Evolutionary conservation across 2,888 invertebrate genomes (phyloP), one percentile per base, ranked within the genome.

Genomic region (Eulithis prunata): DNA sequence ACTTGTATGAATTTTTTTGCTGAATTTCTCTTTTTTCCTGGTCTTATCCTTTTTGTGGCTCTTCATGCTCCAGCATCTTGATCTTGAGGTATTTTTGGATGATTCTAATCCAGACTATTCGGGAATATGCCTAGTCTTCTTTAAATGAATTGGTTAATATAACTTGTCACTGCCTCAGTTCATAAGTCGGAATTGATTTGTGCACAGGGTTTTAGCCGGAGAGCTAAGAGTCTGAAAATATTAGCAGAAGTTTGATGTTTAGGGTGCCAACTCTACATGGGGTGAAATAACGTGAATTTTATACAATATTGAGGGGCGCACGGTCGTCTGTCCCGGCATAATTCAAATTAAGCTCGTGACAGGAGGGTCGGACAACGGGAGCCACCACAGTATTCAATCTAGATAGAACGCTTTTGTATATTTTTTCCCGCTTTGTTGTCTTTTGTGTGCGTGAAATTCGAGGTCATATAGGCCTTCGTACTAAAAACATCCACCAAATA

Each of bases 321-420:
- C 75, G 75, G 82, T 78, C 79, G 85, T 82, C 85, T 83, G 84
- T 76, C 81, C 84, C 79, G 78, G 77, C 85, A 88, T 91, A 88
- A 91, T 90, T 91, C 90, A 90, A 90, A 91, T 91, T 90, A 91
- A 88, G 87, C 86, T 81, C 86, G 82, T 85, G 88, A 87, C 88
- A 86, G 85, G 81, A 77, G 87, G 89, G 86, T 80, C 66, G 76
- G 78, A 73, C 79, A 74, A 74, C 71, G 70, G 75, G 74, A 66
- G 70, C 72, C 70, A 53, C 73, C 52, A 46, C 56, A 52, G 56
- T 60, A 65, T 65, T 38, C 56, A 52, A 52, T 65, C 60, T 57
- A 60, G 64, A 59, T 64, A 64, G 64, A 65, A 64, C 46, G 61
- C 61, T 55, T 43, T 64, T 64, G 64, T 64, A 41, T 56, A 57